These are phyloP conservation scores for Lipophrys pholis DNA, from an alignment of 2,113 vertebrate species.

Conservation along the genomic window DNA sequence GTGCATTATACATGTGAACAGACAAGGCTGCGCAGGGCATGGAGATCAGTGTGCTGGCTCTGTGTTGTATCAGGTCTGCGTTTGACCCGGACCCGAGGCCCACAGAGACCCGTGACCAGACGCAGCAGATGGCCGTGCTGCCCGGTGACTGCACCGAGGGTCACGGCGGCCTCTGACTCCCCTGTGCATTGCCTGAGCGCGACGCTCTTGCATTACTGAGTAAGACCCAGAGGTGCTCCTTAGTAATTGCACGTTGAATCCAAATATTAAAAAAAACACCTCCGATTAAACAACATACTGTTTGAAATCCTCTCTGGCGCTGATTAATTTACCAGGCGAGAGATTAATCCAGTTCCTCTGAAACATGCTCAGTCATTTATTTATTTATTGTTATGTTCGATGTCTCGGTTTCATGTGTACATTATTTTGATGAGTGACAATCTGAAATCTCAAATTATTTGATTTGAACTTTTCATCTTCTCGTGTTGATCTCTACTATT, in stretches of 20 bases:
- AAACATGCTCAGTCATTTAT: no score
- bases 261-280: no score
- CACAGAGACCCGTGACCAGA: constrained; percentile 64
- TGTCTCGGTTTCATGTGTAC: no score
- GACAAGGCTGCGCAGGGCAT: background rate
- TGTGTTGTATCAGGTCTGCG: constrained; percentile 69
- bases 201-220: background rate
- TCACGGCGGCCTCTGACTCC: constrained; percentile 37
- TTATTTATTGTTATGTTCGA: no score
- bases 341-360: no score
- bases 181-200: constrained; percentile 13
- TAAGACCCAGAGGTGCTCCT: background rate
- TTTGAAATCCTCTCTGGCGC: no score
- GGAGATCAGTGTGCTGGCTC: constrained; percentile 24
- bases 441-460: no score
- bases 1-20: background rate
- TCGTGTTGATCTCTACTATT: no score
- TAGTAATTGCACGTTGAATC: background rate
- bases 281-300: no score
- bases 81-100: constrained; percentile 70
- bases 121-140: constrained; percentile 71
- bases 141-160: constrained; percentile 55
- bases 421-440: no score
- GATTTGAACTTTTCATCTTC: no score
- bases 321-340: no score